Conservation (phyloP, 2,113 vertebrate genomes). For the Misgurnus anguillicaudatus region DNA sequence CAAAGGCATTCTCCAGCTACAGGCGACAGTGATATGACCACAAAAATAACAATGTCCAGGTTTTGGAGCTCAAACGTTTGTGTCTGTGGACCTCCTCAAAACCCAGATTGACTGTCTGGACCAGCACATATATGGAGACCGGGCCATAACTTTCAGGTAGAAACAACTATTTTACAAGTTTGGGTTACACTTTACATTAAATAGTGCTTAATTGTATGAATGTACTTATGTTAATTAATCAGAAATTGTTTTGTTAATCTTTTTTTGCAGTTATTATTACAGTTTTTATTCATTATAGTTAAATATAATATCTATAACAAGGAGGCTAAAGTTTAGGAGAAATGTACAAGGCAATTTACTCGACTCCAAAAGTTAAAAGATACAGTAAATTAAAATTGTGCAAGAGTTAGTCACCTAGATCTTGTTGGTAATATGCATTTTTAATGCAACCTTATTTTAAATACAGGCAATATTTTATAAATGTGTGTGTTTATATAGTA, state of each 20-base stretch:
- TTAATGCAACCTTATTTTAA: too few relatives aligned
- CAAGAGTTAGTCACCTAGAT: too few relatives aligned
- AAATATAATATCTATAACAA: not conserved
- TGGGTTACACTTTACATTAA: not conserved
- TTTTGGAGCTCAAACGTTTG: not conserved
- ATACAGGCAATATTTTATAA: too few relatives aligned
- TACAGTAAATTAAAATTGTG: too few relatives aligned
- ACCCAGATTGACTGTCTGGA: not conserved
- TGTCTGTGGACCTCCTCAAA: not conserved
- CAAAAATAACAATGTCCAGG: not conserved
- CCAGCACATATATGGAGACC: not conserved
- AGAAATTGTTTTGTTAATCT: too few relatives aligned
- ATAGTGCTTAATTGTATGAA: not conserved
- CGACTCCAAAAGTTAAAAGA: not conserved
- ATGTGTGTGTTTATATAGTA: too few relatives aligned
- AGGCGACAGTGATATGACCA: not conserved
- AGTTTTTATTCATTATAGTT: not conserved
- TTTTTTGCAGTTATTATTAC: not conserved
- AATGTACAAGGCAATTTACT: not conserved
- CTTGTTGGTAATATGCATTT: too few relatives aligned
- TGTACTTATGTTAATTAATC: too few relatives aligned
- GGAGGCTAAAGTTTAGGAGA: not conserved
- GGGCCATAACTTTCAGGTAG: constrained; percentile 11
- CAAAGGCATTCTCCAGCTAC: constrained; percentile 57
- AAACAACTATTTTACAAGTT: constrained; percentile 1